Evolutionary conservation across 2,797 vertebrate genomes (phyloP).

Genomic region (Mus spretus): DNA sequence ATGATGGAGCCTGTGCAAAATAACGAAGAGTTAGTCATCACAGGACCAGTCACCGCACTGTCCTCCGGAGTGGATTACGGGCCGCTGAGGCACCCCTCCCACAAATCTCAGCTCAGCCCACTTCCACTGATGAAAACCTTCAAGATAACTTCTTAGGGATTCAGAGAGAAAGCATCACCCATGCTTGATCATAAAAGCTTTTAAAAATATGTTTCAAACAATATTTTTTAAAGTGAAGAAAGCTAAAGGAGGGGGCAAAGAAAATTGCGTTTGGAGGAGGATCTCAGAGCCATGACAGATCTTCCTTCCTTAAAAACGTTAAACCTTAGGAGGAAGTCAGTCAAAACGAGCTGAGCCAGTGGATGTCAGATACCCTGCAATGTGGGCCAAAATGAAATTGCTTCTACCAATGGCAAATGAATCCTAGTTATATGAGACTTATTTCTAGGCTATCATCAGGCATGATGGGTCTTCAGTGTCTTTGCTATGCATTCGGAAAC

Average conservation of each 20-base stretch:
- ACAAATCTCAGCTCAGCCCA: not conserved
- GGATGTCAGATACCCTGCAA: not conserved
- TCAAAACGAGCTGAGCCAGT: not conserved
- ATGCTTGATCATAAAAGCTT: not conserved
- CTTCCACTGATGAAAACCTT: not conserved
- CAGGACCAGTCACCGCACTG: constrained; percentile 17
- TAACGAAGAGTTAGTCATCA: constrained; percentile 87
- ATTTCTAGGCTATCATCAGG: not conserved
- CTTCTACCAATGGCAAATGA: not conserved
- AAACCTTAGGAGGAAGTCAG: not conserved
- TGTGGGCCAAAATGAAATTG: not conserved
- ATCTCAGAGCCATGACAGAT: not conserved
- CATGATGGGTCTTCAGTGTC: not conserved
- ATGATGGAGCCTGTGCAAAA: constrained; percentile 92
- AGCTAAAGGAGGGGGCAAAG: not conserved
- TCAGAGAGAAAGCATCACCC: not conserved
- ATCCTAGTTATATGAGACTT: not conserved
- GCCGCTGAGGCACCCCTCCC: not conserved
- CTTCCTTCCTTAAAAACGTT: not conserved
- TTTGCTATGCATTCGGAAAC: not conserved
- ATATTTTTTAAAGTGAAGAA: not conserved
- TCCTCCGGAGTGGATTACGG: not conserved
- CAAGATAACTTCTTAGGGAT: too few relatives aligned
- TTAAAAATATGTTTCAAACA: not conserved
- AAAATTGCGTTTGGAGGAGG: not conserved